phyloP scores from a whole-genome alignment of 2,888 invertebrate species.

The Smittia aterrima region DNA sequence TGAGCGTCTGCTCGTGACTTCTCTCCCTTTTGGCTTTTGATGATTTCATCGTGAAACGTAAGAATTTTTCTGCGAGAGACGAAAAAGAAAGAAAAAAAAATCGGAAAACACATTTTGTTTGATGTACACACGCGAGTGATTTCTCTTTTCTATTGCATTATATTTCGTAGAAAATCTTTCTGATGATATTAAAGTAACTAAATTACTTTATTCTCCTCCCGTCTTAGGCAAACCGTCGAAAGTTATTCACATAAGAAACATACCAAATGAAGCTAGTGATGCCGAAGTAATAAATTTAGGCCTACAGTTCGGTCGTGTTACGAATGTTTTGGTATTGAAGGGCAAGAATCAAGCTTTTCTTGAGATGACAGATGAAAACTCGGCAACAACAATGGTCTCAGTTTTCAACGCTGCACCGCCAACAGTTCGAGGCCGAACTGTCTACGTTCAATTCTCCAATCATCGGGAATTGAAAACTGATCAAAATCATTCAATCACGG shows the following conservation, averaged over 20 bases:
- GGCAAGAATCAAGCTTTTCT: constrained; percentile 98
- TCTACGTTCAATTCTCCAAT: constrained; percentile 98
- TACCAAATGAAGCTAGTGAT: constrained; percentile 96
- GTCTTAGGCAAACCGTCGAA: constrained; percentile 79
- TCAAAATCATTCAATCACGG: constrained; percentile 88
- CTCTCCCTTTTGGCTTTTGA: not conserved
- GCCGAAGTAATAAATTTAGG: constrained; percentile 97
- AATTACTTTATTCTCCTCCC: too few relatives aligned
- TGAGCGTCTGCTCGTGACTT: constrained; percentile 15
- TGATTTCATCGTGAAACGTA: constrained; percentile 15
- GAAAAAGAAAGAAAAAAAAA: not conserved
- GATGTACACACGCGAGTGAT: not conserved
- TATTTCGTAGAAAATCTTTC: constrained; percentile 49
- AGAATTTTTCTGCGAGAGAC: too few relatives aligned
- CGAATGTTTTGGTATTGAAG: constrained; percentile 96
- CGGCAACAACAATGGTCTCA: constrained; percentile 92
- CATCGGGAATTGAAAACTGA: constrained; percentile 98
- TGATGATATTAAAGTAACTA: constrained; percentile 46
- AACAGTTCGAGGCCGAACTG: constrained; percentile 89
- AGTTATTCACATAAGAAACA: constrained; percentile 97
- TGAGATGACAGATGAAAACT: constrained; percentile 94
- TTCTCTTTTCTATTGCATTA: constrained; percentile 54
- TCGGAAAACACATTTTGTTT: constrained; percentile 52
- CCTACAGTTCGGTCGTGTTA: constrained; percentile 94
- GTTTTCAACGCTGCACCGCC: constrained; percentile 92